Percentiles rank a stretch among this genome's conserved stretches.
phyloP scores from a whole-genome alignment of 1,140 invertebrate species.

The Pseudomyrmex concolor region DNA sequence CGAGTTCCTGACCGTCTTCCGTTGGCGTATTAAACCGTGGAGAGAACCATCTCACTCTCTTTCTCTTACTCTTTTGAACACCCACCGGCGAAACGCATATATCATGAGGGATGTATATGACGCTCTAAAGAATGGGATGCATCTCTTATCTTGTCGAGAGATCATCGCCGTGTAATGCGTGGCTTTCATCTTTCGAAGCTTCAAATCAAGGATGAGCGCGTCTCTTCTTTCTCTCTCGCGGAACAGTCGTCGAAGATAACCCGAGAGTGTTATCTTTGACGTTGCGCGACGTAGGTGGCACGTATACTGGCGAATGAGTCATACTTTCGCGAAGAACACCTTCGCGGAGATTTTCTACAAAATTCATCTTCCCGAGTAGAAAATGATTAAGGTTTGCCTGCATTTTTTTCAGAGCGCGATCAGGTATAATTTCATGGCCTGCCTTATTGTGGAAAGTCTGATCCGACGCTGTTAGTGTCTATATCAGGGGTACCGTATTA shows the following conservation, averaged over 20 bases:
- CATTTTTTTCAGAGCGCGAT: too few relatives aligned
- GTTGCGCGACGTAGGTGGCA: slow-evolving; percentile 50
- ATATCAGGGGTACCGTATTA: too few relatives aligned
- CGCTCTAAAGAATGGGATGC: slow-evolving; percentile 66
- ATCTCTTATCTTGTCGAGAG: slow-evolving; percentile 69
- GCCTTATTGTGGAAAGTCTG: too few relatives aligned
- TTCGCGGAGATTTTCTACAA: slow-evolving; percentile 10
- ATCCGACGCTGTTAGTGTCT: too few relatives aligned
- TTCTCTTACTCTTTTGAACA: slow-evolving; percentile 40
- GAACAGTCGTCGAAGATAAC: slow-evolving; percentile 9
- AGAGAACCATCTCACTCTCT: slow-evolving; percentile 14
- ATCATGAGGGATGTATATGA: slow-evolving; percentile 61
- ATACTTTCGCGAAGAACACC: background rate
- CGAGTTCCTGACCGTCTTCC: slow-evolving; percentile 59
- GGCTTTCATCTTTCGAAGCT: slow-evolving; percentile 57
- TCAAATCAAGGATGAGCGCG: slow-evolving; percentile 48
- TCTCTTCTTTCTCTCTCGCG: background rate
- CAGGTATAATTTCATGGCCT: too few relatives aligned
- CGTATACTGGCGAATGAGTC: slow-evolving; percentile 15
- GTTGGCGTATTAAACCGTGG: slow-evolving; percentile 52
- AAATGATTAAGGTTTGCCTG: too few relatives aligned
- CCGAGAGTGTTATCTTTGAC: slow-evolving; percentile 20
- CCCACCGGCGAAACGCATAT: slow-evolving; percentile 59
- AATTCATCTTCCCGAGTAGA: background rate
- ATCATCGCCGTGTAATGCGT: slow-evolving; percentile 64